Evolutionary conservation across 2,888 invertebrate species (phyloP).

Genomic region (Barypeithes pellucidus): DNA sequence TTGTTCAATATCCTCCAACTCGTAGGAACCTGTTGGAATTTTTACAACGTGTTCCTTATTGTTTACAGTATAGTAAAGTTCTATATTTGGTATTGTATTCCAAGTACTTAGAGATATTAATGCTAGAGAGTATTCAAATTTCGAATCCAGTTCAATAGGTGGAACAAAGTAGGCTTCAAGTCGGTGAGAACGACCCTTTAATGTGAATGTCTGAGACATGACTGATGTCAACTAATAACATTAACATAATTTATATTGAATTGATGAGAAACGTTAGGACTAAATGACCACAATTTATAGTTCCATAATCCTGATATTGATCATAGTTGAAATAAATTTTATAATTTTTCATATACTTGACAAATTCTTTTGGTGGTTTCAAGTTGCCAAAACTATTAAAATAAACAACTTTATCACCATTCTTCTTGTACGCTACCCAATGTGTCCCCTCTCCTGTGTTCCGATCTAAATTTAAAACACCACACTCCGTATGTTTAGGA

Average conservation of each 20-base stretch:
- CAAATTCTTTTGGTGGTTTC: background rate
- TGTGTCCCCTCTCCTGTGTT: too few relatives aligned
- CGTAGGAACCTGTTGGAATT: constrained; percentile 3
- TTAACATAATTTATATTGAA: too few relatives aligned
- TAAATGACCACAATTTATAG: background rate
- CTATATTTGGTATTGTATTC: constrained; percentile 29
- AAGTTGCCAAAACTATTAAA: background rate
- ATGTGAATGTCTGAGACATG: constrained; percentile 22
- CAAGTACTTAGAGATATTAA: constrained; percentile 12
- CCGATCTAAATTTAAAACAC: too few relatives aligned
- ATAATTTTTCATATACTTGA: background rate
- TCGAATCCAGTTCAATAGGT: constrained; percentile 9
- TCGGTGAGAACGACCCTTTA: background rate
- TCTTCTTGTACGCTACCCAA: too few relatives aligned
- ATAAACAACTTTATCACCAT: too few relatives aligned
- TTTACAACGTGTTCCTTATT: background rate
- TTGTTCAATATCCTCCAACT: background rate
- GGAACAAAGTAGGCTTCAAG: background rate
- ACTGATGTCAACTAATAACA: background rate
- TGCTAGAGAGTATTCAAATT: constrained; percentile 17
- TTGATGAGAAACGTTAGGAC: too few relatives aligned
- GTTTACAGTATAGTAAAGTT: background rate
- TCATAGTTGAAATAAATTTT: background rate
- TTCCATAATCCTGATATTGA: background rate
- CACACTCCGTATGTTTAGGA: too few relatives aligned